Base-by-base conservation (phyloP, 2,888 invertebrate species). In the Electrophaes corylata region DNA sequence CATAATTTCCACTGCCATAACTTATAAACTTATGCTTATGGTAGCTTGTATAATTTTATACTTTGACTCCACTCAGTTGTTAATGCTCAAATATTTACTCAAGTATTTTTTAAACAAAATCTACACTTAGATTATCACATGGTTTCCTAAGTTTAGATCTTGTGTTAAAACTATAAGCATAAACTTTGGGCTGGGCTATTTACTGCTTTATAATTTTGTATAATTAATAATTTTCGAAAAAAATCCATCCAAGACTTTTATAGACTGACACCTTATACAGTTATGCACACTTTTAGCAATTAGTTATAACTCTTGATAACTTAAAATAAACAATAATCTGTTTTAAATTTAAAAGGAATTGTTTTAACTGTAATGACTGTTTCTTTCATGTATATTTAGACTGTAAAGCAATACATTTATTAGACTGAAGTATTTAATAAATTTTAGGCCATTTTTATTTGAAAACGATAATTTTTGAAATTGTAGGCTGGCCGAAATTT, bases 231-330 rank as follows among this genome's bases (percentile, higher is more conserved):
- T 72, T 73, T 72, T 76, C 70, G 67, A 73, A 76, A 83, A 79
- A 81, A 88, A 83, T 90, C 91, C 91, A 91, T 91, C 91, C 91
- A 86, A 86, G 61, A 65, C 84, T 88, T 82, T 83, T 88, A 90
- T 91, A 91, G 91, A 91, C 91, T 91, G 91, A 91, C 91, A 89
- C 91, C 76, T 82, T 76, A 87, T 73, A 79, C 89, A 88, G 91
- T 89, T 89, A 86, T 90, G 91, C 91, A 91, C 91, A 82, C 81
- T 78, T 83, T 82, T 84, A 88, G 88, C 72, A 69, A 69, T 77
- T 79, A 80, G 77, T 75, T 79, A 73, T 74, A 77, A 71, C 33
- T 73, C 75, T 81, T 78, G 67, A 75, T 73, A 75, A 79, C 72
- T 77, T 73, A 67, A 78, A 72, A 72, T 70, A 66, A 69, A 60